These are phyloP conservation scores for Drosophila suboccidentalis DNA, from an alignment of 2,888 invertebrate genomes.

Conservation along the genomic window DNA sequence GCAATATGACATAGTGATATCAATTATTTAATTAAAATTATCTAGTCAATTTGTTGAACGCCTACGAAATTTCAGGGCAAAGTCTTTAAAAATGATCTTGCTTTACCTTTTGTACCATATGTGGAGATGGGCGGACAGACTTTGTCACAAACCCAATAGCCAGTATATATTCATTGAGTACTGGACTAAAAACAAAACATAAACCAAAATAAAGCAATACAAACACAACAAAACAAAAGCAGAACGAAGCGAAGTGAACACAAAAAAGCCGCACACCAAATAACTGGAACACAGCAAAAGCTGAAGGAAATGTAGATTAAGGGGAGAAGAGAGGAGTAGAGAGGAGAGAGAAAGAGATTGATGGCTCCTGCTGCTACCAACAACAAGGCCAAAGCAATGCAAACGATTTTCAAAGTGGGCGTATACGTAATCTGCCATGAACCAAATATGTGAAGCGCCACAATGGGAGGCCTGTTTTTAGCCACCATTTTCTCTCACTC, in stretches of 20 bases:
- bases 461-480: conserved; percentile 43
- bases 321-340: background rate
- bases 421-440: conserved; percentile 80
- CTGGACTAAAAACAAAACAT: conserved; percentile 21
- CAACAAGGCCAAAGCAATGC: conserved; percentile 61
- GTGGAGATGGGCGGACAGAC: no score
- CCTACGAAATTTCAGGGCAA: no score
- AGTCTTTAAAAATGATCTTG: no score
- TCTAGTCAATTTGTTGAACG: no score
- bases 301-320: background rate
- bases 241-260: conserved; percentile 64
- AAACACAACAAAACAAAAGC: conserved; percentile 48
- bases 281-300: conserved; percentile 63
- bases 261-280: conserved; percentile 71
- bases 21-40: no score
- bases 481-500: conserved; percentile 5
- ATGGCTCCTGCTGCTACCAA: conserved; percentile 17
- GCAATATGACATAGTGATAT: no score
- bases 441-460: conserved; percentile 69
- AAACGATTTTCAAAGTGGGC: conserved; percentile 75
- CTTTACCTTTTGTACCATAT: no score
- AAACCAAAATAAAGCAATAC: conserved; percentile 36
- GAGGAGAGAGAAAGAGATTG: background rate
- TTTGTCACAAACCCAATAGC: background rate
- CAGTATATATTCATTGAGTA: no score